Base-by-base conservation (phyloP, 2,888 invertebrate species). In the Leptopilina drosophilae region DNA sequence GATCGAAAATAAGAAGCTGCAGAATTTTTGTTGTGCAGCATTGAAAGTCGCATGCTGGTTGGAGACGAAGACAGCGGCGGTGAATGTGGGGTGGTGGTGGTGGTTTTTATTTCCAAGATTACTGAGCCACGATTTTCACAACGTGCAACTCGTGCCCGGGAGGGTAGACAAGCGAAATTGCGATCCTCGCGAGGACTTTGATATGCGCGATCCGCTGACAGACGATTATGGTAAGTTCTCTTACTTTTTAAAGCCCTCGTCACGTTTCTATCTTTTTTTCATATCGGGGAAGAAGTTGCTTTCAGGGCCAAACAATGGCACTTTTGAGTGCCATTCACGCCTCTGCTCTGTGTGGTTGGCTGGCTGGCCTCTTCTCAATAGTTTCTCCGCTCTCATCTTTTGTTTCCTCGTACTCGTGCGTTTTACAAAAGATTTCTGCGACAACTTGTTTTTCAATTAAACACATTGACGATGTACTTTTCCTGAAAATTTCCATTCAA, bases 221-320 rank as follows among this genome's bases (percentile, higher is more conserved):
- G 84, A 83, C 82, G 87, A 90, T 89, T 89, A 90, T 89, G 89
- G 89, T 89, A 87, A 89, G 80, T 75, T 76, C 46, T 12, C 40
- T 56, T 69, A 49, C 20, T 20, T 56, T 56, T n/a, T 56, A 26
- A 14, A 69, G 14, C n/a, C 33, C n/a, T 49, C 49, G 49, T 49
- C 49, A 49, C 2, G 11, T 49, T 49, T 49, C 11, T 49, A 11
- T 42, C 8, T 8, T 49, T 49, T 49, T 11, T 49, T 49, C 49
- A 49, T 49, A 9, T 11, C 11, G 12, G 9, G 46, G 33, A 42
- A 1, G 49, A 59, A 56, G 56, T 26, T 56, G 26, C 69, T 73
- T 73, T 40, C 73, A n/a, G 33, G 33, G 4, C 20, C 26, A 56
- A 73, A 73, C 73, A 73, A 73, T n/a, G 73, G 56, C 8, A 56